phyloP scores from a whole-genome alignment of 2,113 vertebrate genomes.

The Zosterops pallidus region DNA sequence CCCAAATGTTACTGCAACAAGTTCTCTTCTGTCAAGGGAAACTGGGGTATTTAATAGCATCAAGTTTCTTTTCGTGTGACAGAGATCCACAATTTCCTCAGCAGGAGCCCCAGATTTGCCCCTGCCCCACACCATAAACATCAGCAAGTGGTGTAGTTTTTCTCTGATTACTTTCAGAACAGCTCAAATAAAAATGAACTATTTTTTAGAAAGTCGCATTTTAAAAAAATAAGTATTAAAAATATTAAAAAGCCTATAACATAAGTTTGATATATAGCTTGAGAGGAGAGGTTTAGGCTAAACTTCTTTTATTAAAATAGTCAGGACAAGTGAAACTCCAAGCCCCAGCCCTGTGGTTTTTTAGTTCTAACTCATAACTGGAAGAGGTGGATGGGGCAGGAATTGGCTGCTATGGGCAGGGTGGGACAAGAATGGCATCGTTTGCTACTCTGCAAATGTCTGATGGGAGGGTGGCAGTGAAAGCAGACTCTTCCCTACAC shows the following conservation, averaged over 20 bases:
- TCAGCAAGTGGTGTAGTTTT: neutral
- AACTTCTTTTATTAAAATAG: neutral
- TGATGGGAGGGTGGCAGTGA: slow-evolving; percentile 19
- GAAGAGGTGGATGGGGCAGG: neutral
- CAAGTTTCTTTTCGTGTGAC: neutral
- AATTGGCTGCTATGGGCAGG: neutral
- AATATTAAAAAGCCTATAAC: neutral
- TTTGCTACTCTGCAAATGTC: neutral
- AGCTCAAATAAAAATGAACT: neutral
- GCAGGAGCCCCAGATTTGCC: neutral
- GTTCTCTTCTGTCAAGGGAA: neutral
- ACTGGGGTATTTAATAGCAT: neutral
- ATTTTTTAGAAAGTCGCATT: neutral
- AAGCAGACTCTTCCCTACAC: neutral
- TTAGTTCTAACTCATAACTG: neutral
- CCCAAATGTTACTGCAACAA: neutral
- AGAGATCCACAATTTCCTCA: neutral
- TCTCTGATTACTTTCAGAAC: neutral
- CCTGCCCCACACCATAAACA: neutral
- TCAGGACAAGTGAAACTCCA: neutral
- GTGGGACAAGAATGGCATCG: neutral
- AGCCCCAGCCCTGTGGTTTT: neutral
- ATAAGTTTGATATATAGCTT: neutral
- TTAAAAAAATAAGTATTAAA: too few species aligned
- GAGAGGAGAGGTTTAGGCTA: neutral